Conservation (phyloP, 37 sponge, comb jelly and placozoan species). For the Cliona cf. orientalis region DNA sequence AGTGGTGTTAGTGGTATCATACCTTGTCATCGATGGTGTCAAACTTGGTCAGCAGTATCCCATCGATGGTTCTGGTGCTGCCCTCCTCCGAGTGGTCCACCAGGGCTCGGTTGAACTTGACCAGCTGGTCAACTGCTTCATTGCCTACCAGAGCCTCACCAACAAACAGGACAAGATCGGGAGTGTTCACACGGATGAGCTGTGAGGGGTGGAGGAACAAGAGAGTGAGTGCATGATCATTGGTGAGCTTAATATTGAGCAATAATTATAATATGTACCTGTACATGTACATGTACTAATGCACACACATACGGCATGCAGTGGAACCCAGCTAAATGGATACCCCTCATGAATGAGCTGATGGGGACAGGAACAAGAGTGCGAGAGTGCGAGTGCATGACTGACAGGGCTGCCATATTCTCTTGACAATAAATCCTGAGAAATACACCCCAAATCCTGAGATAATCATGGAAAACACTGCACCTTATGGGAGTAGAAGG, state of each 20-base stretch:
- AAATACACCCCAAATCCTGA: no score
- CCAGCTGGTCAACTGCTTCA: conserved; percentile 96
- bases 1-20: no score
- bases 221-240: no score
- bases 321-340: no score
- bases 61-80: conserved; percentile 82
- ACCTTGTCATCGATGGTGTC: conserved; percentile 99
- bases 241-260: not conserved
- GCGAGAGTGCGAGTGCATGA: no score
- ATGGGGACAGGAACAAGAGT: no score
- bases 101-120: conserved; percentile 93
- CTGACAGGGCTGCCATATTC: no score
- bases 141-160: conserved; percentile 98
- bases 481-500: no score
- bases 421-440: no score
- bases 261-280: not conserved
- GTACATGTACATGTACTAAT: not conserved
- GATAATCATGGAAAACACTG: no score
- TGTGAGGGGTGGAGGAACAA: conserved; percentile 8
- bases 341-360: not conserved
- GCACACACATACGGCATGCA: no score
- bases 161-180: conserved; percentile 95
- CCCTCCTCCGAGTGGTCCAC: conserved; percentile 74
- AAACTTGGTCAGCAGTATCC: conserved; percentile 97
- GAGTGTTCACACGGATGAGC: conserved; percentile 85